Conservation (phyloP, 2,797 vertebrate species). For the Brachymystax lenok region DNA sequence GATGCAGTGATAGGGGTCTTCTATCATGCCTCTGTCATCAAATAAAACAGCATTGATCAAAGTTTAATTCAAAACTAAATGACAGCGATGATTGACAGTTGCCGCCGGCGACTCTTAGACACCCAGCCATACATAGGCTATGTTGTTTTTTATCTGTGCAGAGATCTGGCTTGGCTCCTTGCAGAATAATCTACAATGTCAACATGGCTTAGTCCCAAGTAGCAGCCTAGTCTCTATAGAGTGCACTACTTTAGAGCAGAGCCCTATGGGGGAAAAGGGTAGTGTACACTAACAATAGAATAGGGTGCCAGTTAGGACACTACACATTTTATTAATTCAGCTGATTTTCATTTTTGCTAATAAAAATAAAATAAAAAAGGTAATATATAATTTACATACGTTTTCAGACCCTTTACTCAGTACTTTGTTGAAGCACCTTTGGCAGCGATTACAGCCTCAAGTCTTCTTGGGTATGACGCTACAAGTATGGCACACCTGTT, state of each 20-base stretch:
- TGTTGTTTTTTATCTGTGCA: neutral
- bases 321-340: neutral
- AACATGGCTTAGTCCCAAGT: neutral
- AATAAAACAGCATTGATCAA: no score
- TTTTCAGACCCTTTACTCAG: no score
- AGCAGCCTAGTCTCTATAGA: neutral
- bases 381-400: no score
- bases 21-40: neutral
- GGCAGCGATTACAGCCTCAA: no score
- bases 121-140: neutral
- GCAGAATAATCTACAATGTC: neutral
- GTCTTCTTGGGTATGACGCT: no score
- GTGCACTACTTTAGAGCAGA: neutral
- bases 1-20: no score
- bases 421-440: no score
- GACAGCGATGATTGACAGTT: neutral
- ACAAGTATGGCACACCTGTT: no score
- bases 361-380: no score
- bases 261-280: neutral
- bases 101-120: no score
- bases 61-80: neutral
- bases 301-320: neutral
- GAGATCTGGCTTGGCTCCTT: no score
- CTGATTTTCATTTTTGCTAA: no score
- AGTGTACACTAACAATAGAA: neutral